Percentiles rank a stretch among this genome's conserved stretches.
Evolutionary conservation across 2,797 vertebrate species (phyloP).

Genomic region (Gymnopithys bicolor): DNA sequence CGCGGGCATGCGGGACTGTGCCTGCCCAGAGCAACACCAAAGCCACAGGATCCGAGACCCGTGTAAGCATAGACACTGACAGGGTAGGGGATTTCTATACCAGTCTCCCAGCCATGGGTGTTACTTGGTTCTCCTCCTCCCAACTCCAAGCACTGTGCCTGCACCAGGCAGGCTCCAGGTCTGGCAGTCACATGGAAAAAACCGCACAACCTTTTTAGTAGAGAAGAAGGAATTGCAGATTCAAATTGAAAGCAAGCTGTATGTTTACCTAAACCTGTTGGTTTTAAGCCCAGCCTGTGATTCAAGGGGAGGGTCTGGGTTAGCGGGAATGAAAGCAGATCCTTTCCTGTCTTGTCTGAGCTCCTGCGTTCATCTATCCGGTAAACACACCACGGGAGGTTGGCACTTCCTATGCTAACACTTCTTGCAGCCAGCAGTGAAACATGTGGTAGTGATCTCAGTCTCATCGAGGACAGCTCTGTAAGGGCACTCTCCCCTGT

Average conservation of each 20-base stretch:
- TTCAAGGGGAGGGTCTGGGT: conserved; percentile 26
- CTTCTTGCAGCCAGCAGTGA: background rate
- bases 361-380: background rate
- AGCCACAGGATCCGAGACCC: rapidly evolving
- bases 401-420: background rate
- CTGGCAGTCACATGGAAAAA: background rate
- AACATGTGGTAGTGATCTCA: background rate
- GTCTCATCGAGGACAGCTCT: rapidly evolving
- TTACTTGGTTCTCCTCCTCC: background rate
- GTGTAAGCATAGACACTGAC: background rate
- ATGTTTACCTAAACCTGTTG: conserved; percentile 17
- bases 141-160: background rate
- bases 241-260: background rate
- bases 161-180: background rate
- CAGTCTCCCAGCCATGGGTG: rapidly evolving
- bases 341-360: conserved; percentile 40
- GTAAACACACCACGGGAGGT: background rate
- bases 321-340: background rate
- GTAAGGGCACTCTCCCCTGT: background rate
- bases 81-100: background rate
- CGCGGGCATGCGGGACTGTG: rapidly evolving
- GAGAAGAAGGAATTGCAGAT: background rate
- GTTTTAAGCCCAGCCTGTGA: conserved; percentile 10
- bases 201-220: background rate
- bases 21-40: background rate